Percentiles rank a stretch among this genome's conserved stretches.
These are phyloP conservation scores for Astur gentilis DNA, from an alignment of 2,113 vertebrate species.

Conservation along the genomic window DNA sequence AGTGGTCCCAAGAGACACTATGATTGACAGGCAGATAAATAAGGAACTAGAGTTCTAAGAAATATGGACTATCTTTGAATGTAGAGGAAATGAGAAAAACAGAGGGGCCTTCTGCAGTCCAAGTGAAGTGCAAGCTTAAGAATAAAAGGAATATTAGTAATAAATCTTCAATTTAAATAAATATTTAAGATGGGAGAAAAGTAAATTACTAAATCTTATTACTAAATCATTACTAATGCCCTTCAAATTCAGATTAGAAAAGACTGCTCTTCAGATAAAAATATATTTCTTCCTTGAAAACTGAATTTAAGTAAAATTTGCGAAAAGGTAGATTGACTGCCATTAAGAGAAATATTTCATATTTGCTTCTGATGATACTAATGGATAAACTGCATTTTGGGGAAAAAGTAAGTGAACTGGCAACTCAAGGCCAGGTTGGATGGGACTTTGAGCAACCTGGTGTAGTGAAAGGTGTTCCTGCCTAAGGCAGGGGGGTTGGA, in stretches of 20 bases:
- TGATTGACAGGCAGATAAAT: constrained; percentile 6
- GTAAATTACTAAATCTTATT: neutral
- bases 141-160: constrained; percentile 3
- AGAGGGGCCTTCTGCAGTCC: neutral
- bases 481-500: too few relatives aligned
- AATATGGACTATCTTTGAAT: constrained; percentile 21
- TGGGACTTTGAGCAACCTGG: too few relatives aligned
- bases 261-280: neutral
- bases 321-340: neutral
- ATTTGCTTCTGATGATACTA: neutral
- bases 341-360: neutral
- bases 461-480: too few relatives aligned
- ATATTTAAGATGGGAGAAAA: neutral
- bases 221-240: neutral
- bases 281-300: neutral
- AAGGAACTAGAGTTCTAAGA: constrained; percentile 17
- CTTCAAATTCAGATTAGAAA: neutral
- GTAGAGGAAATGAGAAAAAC: constrained; percentile 35
- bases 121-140: neutral
- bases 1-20: neutral
- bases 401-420: neutral
- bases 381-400: neutral
- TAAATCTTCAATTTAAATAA: constrained; percentile 24
- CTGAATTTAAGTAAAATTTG: neutral
- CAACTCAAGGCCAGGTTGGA: too few relatives aligned